Base-by-base conservation (phyloP, 2,113 vertebrate species). In the Gorilla gorilla region DNA sequence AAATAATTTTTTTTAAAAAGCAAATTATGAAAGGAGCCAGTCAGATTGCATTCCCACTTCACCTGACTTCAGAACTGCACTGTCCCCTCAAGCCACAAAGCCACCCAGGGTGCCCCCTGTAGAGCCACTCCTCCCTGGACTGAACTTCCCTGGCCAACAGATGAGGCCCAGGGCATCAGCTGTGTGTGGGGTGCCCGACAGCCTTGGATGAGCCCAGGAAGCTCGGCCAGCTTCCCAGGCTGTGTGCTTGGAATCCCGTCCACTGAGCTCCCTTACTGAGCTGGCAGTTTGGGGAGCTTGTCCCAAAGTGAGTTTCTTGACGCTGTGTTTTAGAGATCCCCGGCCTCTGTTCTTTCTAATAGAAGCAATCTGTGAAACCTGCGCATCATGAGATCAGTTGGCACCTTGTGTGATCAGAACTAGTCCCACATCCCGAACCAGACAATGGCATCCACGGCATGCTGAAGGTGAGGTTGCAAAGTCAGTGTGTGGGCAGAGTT, bases 361-460 rank as follows among this genome's bases (percentile, higher is more conserved):
- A 48, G 25, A 80, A n/a, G 35, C 0, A 50, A 45, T 13, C 27
- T 45, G 72, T 27, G 55, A 85, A 55, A 66, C 8, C 22, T 4
- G 48, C 3, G 32, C 86, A 2, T 22, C 22, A 8, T 61, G 85
- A 72, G 68, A 52, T 13, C 40, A 48, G 52, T 0, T 59, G 43
- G 16, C 13, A 55, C 8, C 70, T 32, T 12, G 55, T 38, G 27
- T 27, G 3, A 38, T 52, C 38, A 16, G 18, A 55, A 30, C 17
- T 12, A 16, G 17, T 17, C 45, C 12, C 40, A 22, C 83, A 14
- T 38, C 30, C 9, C 23, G 35, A 45, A 89, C 23, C 23, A n/a
- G 45, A 40, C 3, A 38, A 22, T 0, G 11, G 50, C 16, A 7
- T 5, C n/a, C 16, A 4, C 8, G 22, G 0, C 2, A 0, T 0